Base-by-base conservation (phyloP, 2,888 invertebrate genomes). In the Pegoplata infirma region DNA sequence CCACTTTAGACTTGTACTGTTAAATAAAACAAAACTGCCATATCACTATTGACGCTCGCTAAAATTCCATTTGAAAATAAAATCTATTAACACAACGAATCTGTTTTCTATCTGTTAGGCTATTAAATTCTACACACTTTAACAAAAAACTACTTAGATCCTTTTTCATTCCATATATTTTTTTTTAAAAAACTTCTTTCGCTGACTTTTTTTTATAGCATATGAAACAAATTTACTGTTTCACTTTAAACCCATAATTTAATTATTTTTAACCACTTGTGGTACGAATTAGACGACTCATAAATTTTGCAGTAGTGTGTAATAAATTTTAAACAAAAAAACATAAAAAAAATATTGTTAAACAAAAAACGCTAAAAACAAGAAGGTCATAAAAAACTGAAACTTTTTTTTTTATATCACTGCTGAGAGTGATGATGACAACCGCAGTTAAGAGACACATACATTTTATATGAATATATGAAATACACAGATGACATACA, bases 381-480 rank as follows among this genome's bases (percentile, higher is more conserved):
- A 58, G 68, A 68, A 77, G 77, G 77, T 77, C 73, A 77, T 77
- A 73, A 76, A 77, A 68, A n/a, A 36, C 19, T 36, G 68, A 63
- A 49, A 21, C 17, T 67, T 77, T 67, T 63, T 61, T 77, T 1
- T 72, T 67, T 72, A 72, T 67, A 63, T 72, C 72, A 63, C 77
- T 68, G 67, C 40, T 32, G 68, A 73, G 77, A 77, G 68, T 64
- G 67, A 68, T 53, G 63, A 73, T 77, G 68, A 75, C 56, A 74
- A 36, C 5, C n/a, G 55, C 47, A 40, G 61, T 61, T 47, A 3
- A 36, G 25, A 59, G 19, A 61, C 10, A 19, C 36, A 40, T 12
- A 36, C 10, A 36, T 36, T 36, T 36, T 36, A 36, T 36, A 36
- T 36, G 36, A 36, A 6, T n/a, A n/a, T n/a, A n/a, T n/a, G n/a